Evolutionary conservation across 1,140 invertebrate genomes (phyloP), one percentile per base, ranked within the genome.

Genomic region (Drosophila bocki): DNA sequence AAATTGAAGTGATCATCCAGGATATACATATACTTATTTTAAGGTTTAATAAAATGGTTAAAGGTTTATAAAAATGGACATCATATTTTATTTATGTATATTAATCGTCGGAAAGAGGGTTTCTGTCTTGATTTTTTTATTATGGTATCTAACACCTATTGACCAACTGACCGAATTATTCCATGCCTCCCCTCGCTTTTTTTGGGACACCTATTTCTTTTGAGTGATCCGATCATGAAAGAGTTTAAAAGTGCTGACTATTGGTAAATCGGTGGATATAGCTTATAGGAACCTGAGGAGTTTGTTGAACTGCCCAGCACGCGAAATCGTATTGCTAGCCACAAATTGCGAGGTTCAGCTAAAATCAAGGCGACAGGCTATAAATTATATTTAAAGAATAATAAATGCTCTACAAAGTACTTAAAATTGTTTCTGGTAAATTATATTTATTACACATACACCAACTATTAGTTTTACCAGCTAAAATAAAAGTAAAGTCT

Each of bases 241-340:
- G 35, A 54, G 17, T 37, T 15, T 15, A 33, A 69, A 65, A 75
- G 11, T 67, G 57, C 57, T 75, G 72, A 75, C 29, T 2, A 39
- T 37, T 45, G 29, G 1, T 17, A 37, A 53, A 29, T 53, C 29
- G 33, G 29, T 12, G 32, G 35, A 65, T 37, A 57, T 54, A 22
- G 13, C 33, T 74, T 56, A 33, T 17, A 37, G 82, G 59, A 86
- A 86, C 81, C 63, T 62, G 84, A 88, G 76, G 45, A 77, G 84
- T 87, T 87, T 88, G 76, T 88, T 87, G 83, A 87, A 88, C 83
- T 83, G 79, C 59, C 19, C 33, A 56, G 62, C 44, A 71, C 29
- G 48, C 42, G 59, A 80, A 78, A 64, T 64, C 6, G 41, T 47
- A 80, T 57, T 65, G 78, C n/a, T 64, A n/a, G 59, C 3, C 29